These are phyloP conservation scores for Aptenodytes forsteri DNA, from an alignment of 2,113 vertebrate genomes.

Conservation along the genomic window DNA sequence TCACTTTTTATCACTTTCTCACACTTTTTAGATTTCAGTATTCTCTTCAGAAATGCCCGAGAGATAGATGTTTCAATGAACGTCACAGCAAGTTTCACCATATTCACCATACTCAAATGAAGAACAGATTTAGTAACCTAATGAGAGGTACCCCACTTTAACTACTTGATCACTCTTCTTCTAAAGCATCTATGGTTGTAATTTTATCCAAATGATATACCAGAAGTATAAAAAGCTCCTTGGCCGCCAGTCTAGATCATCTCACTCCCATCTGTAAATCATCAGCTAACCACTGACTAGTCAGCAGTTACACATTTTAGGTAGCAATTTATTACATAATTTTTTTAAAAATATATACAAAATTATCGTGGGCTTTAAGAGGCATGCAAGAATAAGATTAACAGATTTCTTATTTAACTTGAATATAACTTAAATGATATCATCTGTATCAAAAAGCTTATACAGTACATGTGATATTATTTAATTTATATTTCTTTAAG, in stretches of 20 bases:
- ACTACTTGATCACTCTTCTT: not conserved
- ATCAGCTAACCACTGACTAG: constrained; percentile 51
- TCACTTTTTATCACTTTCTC: not conserved
- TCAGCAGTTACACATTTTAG: constrained; percentile 45
- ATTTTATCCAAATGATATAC: constrained; percentile 46
- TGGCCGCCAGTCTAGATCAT: constrained; percentile 13
- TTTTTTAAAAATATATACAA: not conserved
- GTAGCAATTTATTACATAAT: constrained; percentile 45
- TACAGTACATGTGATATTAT: not conserved
- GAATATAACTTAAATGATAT: not conserved
- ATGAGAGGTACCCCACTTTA: not conserved
- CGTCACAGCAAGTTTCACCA: not conserved
- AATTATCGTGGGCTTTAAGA: constrained; percentile 18
- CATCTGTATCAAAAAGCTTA: not conserved
- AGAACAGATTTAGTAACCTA: not conserved
- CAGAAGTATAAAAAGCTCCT: constrained; percentile 38
- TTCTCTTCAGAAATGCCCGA: not conserved
- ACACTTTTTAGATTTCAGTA: not conserved
- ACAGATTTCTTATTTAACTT: not conserved
- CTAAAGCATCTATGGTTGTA: not conserved
- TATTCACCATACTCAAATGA: not conserved
- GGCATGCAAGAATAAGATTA: constrained; percentile 25
- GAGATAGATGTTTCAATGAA: not conserved
- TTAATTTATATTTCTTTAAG: not conserved
- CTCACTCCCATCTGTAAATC: constrained; percentile 39